Percentiles rank a stretch among this genome's conserved stretches.
Conservation (phyloP, 2,797 vertebrate species). For the Periparus ater region DNA sequence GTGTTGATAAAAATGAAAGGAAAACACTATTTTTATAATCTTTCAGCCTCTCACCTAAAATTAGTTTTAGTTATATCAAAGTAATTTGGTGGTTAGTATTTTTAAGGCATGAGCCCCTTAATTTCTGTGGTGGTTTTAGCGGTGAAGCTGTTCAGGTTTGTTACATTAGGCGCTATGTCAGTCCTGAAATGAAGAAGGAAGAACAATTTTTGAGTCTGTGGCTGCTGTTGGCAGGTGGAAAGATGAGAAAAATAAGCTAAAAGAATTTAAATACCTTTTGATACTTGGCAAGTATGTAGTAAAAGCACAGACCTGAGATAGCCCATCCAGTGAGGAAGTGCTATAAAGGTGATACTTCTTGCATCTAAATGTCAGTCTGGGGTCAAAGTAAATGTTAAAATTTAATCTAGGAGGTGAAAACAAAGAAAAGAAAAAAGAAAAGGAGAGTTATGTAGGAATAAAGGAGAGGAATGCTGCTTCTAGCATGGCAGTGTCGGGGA, state of each 20-base stretch:
- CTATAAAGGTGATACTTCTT: not conserved
- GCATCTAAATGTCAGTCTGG: not conserved
- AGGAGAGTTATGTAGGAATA: not conserved
- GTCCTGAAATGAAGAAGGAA: not conserved
- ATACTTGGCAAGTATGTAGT: not conserved
- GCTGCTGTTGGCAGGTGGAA: not conserved
- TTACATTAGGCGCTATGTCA: not conserved
- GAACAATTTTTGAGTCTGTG: not conserved
- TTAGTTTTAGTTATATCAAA: not conserved
- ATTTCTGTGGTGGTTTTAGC: not conserved
- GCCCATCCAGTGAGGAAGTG: not conserved
- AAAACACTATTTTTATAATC: not conserved
- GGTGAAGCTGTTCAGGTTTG: not conserved
- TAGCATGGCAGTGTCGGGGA: not conserved
- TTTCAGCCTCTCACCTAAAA: not conserved
- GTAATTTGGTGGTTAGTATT: not conserved
- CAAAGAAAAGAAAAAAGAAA: not conserved
- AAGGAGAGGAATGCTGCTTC: not conserved
- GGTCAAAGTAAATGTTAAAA: not conserved
- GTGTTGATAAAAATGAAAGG: not conserved
- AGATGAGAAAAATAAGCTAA: not conserved
- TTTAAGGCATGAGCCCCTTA: not conserved
- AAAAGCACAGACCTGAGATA: not conserved
- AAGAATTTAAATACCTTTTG: not conserved
- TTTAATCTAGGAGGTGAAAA: not conserved